Evolutionary conservation across 2,888 invertebrate species (phyloP).

Genomic region (Dichetophora obliterata): DNA sequence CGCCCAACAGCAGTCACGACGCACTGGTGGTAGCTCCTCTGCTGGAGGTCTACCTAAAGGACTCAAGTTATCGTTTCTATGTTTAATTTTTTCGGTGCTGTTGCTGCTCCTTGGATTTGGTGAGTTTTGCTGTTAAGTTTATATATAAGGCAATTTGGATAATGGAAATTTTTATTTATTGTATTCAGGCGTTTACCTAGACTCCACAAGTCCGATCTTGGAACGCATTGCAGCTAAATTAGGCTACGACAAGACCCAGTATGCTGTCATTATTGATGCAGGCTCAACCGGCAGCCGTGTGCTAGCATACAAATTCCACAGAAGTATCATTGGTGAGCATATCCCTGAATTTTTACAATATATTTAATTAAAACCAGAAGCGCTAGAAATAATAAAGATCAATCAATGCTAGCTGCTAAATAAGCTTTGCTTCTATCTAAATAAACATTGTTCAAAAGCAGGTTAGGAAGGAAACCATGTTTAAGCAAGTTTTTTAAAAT

Average conservation of each 20-base stretch:
- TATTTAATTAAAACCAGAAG: background rate
- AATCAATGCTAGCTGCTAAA: background rate
- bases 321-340: constrained; percentile 77
- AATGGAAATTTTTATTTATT: background rate
- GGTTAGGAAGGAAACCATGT: background rate
- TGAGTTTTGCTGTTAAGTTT: constrained; percentile 56
- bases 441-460: background rate
- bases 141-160: constrained; percentile 17
- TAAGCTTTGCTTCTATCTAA: too few relatives aligned
- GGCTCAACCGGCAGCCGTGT: constrained; percentile 93
- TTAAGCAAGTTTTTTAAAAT: too few relatives aligned
- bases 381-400: background rate
- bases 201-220: constrained; percentile 71
- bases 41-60: constrained; percentile 59
- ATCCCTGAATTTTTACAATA: background rate
- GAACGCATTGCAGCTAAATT: constrained; percentile 81
- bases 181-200: constrained; percentile 64
- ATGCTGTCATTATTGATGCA: constrained; percentile 93
- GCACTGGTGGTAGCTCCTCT: constrained; percentile 41
- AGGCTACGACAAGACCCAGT: constrained; percentile 78
- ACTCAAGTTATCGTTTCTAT: constrained; percentile 67
- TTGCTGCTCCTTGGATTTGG: constrained; percentile 66
- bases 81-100: constrained; percentile 64
- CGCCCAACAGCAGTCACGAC: constrained; percentile 47
- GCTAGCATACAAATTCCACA: constrained; percentile 85